Percentiles rank a stretch among this genome's conserved stretches.
phyloP scores from a whole-genome alignment of 1,140 invertebrate species.

The Procambarus clarkii region DNA sequence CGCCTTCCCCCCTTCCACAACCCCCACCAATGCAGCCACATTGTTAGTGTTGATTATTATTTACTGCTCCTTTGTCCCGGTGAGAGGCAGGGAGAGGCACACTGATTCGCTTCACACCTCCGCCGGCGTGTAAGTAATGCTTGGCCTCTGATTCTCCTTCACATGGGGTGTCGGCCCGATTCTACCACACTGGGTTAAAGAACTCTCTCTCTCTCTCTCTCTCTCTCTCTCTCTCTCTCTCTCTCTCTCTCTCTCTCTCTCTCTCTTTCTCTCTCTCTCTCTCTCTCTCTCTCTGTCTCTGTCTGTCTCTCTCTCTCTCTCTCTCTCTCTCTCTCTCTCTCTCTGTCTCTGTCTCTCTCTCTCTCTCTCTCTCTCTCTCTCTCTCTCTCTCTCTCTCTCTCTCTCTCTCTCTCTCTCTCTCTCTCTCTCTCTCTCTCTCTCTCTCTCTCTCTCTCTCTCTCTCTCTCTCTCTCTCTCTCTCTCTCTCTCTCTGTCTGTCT shows the following conservation, averaged over 20 bases:
- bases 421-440: slow-evolving; percentile 35
- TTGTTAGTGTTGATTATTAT: slow-evolving; percentile 67
- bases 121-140: slow-evolving; percentile 42
- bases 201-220: neutral
- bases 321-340: neutral
- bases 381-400: slow-evolving; percentile 29
- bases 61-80: slow-evolving; percentile 63
- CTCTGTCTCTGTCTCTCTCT: neutral
- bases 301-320: neutral
- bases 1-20: neutral
- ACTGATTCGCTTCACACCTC: slow-evolving; percentile 59
- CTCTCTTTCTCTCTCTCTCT: no score
- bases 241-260: no score
- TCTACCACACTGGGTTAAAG: slow-evolving; percentile 20
- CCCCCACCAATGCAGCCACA: slow-evolving; percentile 45
- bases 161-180: slow-evolving; percentile 36
- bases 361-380: slow-evolving; percentile 1
- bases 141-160: slow-evolving; percentile 27
- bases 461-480: no score
- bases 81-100: slow-evolving; percentile 47
- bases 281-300: no score
- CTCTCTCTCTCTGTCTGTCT: no score
- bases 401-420: slow-evolving; percentile 37
- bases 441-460: neutral
- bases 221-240: no score